Evolutionary conservation across 2,797 vertebrate genomes (phyloP), one percentile per base, ranked within the genome.

Genomic region (Staurois parvus): DNA sequence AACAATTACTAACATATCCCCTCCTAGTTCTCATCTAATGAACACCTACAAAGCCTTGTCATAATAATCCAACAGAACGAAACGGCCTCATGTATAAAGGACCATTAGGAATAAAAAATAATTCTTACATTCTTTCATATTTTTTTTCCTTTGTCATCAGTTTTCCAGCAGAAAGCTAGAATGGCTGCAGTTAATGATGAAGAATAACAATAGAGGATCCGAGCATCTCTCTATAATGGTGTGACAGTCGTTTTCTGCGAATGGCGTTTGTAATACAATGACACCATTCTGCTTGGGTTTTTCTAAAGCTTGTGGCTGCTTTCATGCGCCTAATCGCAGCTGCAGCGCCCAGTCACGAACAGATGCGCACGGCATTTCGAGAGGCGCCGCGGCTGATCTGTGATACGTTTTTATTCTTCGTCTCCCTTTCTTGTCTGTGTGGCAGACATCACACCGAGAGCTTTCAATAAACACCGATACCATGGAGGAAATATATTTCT

Each of bases 311-410:
- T 19, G 32, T 52, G 75, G 45, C 67, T 67, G 28, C 72, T 83
- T 83, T 83, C 67, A 83, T 83, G 26, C 69, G 13, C 67, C 37
- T 67, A 83, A 75, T 76, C n/a, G 62, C 72, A 67, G 81, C 66
- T 42, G 70, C 70, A 64, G 70, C 11, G 6, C 59, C 72, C 48
- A 81, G 59, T 72, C 56, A 40, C 42, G 40, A 76, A 75, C 81
- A 83, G 81, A 74, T 83, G 81, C 62, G 21, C 62, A 37, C 48
- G 37, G 67, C 56, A 68, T 75, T 75, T 10, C 72, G 40, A 32
- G 13, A 34, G 45, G 19, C 68, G 42, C 74, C 74, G 74, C 29
- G 72, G 81, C 37, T 48, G 62, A 52, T 76, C 62, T 76, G n/a
- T 52, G 72, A 32, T 64, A 34, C 28, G 59, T 67, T 68, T 37